These are phyloP conservation scores for Stenopsyche tienmushanensis DNA, from an alignment of 1,140 invertebrate species.

Conservation along the genomic window DNA sequence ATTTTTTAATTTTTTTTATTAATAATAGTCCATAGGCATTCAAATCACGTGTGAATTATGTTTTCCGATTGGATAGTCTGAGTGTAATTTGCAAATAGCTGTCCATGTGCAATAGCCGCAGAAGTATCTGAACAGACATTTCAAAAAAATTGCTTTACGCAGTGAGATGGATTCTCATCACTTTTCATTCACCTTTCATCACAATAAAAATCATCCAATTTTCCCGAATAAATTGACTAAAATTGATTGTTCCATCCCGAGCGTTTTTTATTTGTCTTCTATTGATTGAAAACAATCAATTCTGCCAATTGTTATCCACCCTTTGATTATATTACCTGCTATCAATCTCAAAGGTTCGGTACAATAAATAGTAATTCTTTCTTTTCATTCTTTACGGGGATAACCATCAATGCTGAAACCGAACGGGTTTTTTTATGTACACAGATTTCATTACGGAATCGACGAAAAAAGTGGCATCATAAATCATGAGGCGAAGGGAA, in stretches of 20 bases:
- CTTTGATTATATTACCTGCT: slow-evolving; percentile 19
- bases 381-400: no score
- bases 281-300: slow-evolving; percentile 31
- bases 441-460: no score
- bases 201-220: slow-evolving; percentile 19
- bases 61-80: no score
- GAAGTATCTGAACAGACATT: no score
- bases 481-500: no score
- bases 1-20: not conserved
- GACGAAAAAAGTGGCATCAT: no score
- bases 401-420: no score
- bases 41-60: no score
- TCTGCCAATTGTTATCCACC: slow-evolving; percentile 21
- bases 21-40: no score
- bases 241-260: slow-evolving; percentile 12
- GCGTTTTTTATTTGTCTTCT: slow-evolving; percentile 20
- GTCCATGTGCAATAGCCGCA: no score
- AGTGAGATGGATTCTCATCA: slow-evolving; percentile 5
- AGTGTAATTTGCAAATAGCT: no score
- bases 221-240: slow-evolving; percentile 20
- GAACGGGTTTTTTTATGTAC: no score
- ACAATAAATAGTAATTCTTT: not conserved
- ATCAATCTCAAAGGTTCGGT: slow-evolving; percentile 12
- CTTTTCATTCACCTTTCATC: slow-evolving; percentile 23
- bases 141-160: not conserved